Evolutionary conservation across 1,140 invertebrate genomes (phyloP).

Genomic region (Pemphigus obesinymphae): DNA sequence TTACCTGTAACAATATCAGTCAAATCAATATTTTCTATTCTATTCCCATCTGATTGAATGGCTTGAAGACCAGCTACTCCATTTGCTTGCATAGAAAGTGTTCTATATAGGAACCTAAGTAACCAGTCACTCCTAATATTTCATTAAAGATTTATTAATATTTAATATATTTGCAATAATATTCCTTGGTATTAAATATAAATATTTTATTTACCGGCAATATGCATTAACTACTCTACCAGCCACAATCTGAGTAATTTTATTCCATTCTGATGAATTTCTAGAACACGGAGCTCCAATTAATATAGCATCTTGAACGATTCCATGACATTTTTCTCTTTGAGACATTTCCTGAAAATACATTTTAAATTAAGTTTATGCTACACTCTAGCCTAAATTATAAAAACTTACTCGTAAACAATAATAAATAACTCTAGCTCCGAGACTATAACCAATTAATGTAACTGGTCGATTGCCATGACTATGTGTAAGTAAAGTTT

Average conservation of each 20-base stretch:
- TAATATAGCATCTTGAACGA: conserved; percentile 67
- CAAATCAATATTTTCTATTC: conserved; percentile 62
- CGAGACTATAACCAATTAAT: conserved; percentile 67
- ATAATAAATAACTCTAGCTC: conserved; percentile 68
- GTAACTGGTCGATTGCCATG: conserved; percentile 70
- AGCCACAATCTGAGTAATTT: conserved; percentile 57
- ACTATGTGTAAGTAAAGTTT: conserved; percentile 60
- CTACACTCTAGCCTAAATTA: background rate
- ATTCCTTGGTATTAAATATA: background rate
- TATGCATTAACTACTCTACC: conserved; percentile 66
- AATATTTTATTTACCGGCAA: conserved; percentile 53
- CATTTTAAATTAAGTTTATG: background rate
- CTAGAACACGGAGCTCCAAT: conserved; percentile 65
- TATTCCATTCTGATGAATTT: conserved; percentile 56
- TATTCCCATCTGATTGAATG: conserved; percentile 55
- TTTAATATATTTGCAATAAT: background rate
- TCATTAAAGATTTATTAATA: background rate
- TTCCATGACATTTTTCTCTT: conserved; percentile 57
- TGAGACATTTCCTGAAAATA: conserved; percentile 51
- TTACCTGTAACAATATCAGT: conserved; percentile 56
- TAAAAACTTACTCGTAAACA: conserved; percentile 54
- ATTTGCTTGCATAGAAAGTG: conserved; percentile 57
- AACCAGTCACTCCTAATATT: conserved; percentile 60
- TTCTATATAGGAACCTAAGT: conserved; percentile 64
- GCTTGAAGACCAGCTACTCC: conserved; percentile 61